Conservation (phyloP, 2,113 vertebrate genomes). For the Hemiprocne comata region DNA sequence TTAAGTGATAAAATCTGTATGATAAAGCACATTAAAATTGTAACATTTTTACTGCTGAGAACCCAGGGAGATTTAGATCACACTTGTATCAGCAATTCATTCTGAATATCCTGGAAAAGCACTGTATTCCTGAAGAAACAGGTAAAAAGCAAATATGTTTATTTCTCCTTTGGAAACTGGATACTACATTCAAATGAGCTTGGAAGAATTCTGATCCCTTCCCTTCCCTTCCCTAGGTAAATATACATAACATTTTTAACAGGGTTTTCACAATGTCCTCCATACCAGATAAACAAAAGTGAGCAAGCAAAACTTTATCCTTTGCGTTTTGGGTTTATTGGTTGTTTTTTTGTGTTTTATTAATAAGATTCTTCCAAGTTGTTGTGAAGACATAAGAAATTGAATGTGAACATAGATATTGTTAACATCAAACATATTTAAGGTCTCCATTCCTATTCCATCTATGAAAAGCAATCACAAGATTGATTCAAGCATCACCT, state of each 20-base stretch:
- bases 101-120: constrained; percentile 4
- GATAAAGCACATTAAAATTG: constrained; percentile 61
- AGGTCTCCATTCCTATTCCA: neutral
- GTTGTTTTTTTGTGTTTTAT: too few species aligned
- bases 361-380: neutral
- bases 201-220: neutral
- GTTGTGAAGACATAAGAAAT: neutral
- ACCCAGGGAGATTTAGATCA: constrained; percentile 25
- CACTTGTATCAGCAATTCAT: neutral
- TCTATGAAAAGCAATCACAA: neutral
- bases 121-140: neutral
- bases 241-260: too few species aligned
- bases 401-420: neutral
- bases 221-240: too few species aligned
- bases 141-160: neutral
- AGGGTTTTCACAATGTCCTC: too few species aligned
- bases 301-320: too few species aligned
- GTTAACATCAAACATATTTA: neutral
- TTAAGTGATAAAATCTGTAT: constrained; percentile 66
- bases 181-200: neutral
- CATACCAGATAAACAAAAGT: too few species aligned
- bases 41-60: constrained; percentile 36
- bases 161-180: neutral
- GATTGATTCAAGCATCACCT: neutral
- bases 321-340: too few species aligned